These are phyloP conservation scores for Heterochromis multidens DNA, from an alignment of 2,113 vertebrate species.

Conservation along the genomic window DNA sequence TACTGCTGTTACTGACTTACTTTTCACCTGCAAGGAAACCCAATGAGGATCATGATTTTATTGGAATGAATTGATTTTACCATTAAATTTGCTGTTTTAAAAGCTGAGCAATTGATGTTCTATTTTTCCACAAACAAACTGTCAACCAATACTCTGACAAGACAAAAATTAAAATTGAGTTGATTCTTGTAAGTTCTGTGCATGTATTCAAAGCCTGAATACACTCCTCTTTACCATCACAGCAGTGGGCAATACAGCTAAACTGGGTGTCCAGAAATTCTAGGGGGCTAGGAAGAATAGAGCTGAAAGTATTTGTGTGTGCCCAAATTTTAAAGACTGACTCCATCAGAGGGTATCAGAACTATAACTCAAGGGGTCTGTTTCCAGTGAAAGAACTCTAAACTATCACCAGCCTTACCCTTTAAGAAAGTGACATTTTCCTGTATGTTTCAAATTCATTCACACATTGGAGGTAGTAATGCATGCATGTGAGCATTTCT, in stretches of 20 bases:
- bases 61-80: rapidly evolving
- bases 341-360: not conserved
- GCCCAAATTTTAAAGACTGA: not conserved
- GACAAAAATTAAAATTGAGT: not conserved
- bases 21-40: not conserved
- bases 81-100: not conserved
- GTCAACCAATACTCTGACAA: not conserved
- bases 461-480: not conserved
- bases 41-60: not conserved
- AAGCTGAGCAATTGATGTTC: not conserved
- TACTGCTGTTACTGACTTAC: not conserved
- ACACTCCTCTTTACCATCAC: rapidly evolving
- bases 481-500: not conserved
- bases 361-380: not conserved
- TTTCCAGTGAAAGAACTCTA: not conserved
- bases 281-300: not conserved
- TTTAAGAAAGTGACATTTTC: not conserved
- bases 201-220: rapidly evolving
- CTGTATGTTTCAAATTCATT: not conserved
- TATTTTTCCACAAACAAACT: not conserved
- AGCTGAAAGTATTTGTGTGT: not conserved
- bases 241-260: not conserved
- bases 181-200: rapidly evolving
- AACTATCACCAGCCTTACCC: not conserved
- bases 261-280: not conserved